Evolutionary conservation across 2,113 vertebrate genomes (phyloP).

Genomic region (Rattus norvegicus): DNA sequence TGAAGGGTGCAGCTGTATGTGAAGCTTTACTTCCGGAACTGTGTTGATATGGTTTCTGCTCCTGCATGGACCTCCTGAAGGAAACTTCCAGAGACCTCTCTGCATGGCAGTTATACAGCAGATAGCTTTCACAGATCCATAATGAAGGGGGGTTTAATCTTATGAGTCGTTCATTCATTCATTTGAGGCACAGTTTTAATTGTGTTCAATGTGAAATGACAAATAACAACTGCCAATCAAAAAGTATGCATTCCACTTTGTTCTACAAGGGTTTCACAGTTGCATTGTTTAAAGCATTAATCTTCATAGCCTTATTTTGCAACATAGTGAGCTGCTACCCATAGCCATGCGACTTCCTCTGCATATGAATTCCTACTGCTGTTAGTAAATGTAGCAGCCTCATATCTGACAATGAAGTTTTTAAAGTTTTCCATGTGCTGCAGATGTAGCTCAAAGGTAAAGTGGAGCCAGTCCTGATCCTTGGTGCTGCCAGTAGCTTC

Average conservation of each 20-base stretch:
- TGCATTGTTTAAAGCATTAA: not conserved
- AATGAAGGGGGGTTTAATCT: not conserved
- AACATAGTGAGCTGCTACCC: not conserved
- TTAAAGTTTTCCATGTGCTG: not conserved
- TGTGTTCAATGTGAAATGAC: not conserved
- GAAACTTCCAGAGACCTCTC: not conserved
- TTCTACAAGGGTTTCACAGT: not conserved
- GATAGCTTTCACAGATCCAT: not conserved
- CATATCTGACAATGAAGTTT: not conserved
- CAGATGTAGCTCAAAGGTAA: not conserved
- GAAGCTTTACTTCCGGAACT: not conserved
- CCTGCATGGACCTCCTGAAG: not conserved
- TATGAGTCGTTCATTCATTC: not conserved
- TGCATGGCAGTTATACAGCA: not conserved
- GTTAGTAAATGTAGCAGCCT: not conserved
- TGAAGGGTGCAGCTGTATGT: not conserved
- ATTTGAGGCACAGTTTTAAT: not conserved
- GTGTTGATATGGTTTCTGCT: not conserved
- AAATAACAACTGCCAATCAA: not conserved
- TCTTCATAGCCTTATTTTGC: not conserved
- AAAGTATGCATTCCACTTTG: constrained; percentile 8
- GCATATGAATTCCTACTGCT: not conserved
- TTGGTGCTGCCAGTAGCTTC: not conserved
- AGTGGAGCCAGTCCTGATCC: too few relatives aligned
- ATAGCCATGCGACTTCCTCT: not conserved